Base-by-base conservation (phyloP, 2,113 vertebrate species). In the Chaenocephalus aceratus region DNA sequence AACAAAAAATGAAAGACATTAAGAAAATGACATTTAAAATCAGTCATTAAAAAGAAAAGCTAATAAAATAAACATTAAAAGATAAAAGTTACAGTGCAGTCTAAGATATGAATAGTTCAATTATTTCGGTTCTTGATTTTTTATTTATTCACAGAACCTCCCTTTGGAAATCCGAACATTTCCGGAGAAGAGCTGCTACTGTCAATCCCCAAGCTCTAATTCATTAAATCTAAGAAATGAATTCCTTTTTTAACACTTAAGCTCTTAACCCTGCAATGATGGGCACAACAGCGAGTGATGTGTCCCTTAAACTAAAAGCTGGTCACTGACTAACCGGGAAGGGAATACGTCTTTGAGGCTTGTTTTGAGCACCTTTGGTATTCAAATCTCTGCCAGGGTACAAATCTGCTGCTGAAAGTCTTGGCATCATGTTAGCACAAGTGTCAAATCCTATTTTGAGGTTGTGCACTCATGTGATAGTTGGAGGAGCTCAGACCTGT, bases 391-490 rank as follows among this genome's bases (percentile, higher is more conserved):
- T 64, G 57, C 23, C 58, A 58, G 52, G 18, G 3, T n/a, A 57
- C 14, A 34, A n/a, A n/a, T n/a, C 21, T 75, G 65, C 60, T 52
- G 10, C 59, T 34, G 61, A 48, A 77, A 57, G 61, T 52, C 72
- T 54, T 63, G 54, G 66, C 71, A 67, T 18, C 21, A 8, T 46
- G 48, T 56, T 49, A 30, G 77, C 44, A 66, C 14, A 77, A 65
- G 67, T 82, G 68, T 69, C 67, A 46, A 77, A 71, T 74, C 64
- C 63, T 80, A 77, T 83, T 80, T 77, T 69, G 51, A 77, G 69
- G 66, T 68, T 48, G 60, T 48, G 60, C 21, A 14, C 61, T 80
- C 77, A 77, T 84, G 69, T 48, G 77, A 62, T 77, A 13, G 13
- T 36, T 7, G 6, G 15, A 30, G 60, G 53, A 10, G 23, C 44